These are phyloP conservation scores for Sylvicola fuscatus DNA, from an alignment of 2,888 invertebrate species.

Conservation along the genomic window DNA sequence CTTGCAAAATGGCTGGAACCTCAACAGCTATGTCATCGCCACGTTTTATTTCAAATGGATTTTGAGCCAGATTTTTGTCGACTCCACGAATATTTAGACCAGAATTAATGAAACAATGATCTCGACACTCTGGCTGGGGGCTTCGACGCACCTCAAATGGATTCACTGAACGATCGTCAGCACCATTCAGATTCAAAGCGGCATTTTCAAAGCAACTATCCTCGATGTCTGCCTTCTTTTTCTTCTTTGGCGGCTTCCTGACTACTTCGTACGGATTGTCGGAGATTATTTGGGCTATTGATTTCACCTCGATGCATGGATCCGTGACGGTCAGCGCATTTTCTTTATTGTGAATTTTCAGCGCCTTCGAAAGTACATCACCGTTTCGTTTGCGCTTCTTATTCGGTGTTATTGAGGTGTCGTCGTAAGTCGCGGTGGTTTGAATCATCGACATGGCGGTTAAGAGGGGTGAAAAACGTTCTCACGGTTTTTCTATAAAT, in stretches of 20 bases:
- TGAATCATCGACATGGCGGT: too few relatives aligned
- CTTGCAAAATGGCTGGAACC: slow-evolving; percentile 2
- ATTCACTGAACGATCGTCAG: slow-evolving; percentile 21
- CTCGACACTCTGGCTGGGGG: slow-evolving; percentile 3
- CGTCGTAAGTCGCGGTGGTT: too few relatives aligned
- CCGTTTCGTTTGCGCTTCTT: too few relatives aligned
- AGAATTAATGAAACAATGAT: slow-evolving; percentile 19
- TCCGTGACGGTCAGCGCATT: slow-evolving; percentile 3
- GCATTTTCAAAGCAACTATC: slow-evolving; percentile 22
- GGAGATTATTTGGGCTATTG: slow-evolving; percentile 12
- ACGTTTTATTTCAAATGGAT: slow-evolving; percentile 23
- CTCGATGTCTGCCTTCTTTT: slow-evolving; percentile 14
- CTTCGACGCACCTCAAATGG: slow-evolving; percentile 18
- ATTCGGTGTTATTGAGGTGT: too few relatives aligned
- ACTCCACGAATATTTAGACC: slow-evolving; percentile 19
- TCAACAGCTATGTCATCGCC: slow-evolving; percentile 6
- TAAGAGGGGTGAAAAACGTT: too few relatives aligned
- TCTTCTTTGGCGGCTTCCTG: slow-evolving; percentile 23
- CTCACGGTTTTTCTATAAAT: too few relatives aligned
- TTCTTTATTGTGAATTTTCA: slow-evolving; percentile 3
- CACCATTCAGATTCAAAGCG: slow-evolving; percentile 21
- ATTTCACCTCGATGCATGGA: slow-evolving; percentile 19
- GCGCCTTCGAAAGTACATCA: too few relatives aligned
- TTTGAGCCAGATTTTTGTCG: slow-evolving; percentile 15
- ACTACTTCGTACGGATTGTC: slow-evolving; percentile 22